A percentile compares a stretch with the other conserved stretches of the same genome.
phyloP scores from a whole-genome alignment of 2,888 invertebrate genomes.

The Ormyrus rosae region DNA sequence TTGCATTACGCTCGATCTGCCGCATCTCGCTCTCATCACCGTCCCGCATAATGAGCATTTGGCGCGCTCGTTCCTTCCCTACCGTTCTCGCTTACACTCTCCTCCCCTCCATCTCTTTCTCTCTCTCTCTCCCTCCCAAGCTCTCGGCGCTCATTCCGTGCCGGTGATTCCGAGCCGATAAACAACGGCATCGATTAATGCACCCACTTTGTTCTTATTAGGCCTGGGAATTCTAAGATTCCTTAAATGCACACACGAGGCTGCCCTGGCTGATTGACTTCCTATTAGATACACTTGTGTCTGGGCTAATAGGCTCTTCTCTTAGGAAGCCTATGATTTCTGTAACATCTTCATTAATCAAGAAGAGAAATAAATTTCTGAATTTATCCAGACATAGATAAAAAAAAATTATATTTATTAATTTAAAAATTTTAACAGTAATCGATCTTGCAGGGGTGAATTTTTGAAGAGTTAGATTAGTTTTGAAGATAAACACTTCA shows the following conservation, averaged over 20 bases:
- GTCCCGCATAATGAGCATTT: slow-evolving; percentile 47
- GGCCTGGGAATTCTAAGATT: slow-evolving; percentile 21
- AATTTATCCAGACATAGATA: too few relatives aligned
- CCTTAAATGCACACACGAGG: slow-evolving; percentile 1
- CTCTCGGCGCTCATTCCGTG: slow-evolving; percentile 28
- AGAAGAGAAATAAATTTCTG: too few relatives aligned
- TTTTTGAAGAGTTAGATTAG: too few relatives aligned
- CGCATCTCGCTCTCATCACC: slow-evolving; percentile 30
- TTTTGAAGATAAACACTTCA: too few relatives aligned
- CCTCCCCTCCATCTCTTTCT: background rate
- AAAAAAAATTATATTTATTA: too few relatives aligned
- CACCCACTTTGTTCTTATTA: slow-evolving; percentile 38
- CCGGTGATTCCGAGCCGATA: slow-evolving; percentile 40
- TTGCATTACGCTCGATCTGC: slow-evolving; percentile 50
- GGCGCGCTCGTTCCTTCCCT: background rate
- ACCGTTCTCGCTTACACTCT: background rate
- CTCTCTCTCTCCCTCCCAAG: background rate
- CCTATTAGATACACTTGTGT: background rate
- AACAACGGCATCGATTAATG: slow-evolving; percentile 46
- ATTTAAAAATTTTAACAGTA: too few relatives aligned
- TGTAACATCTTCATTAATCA: too few relatives aligned
- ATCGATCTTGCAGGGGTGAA: too few relatives aligned
- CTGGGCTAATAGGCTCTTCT: too few relatives aligned
- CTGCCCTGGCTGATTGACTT: slow-evolving; percentile 7
- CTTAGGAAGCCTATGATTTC: too few relatives aligned